A percentile compares a stretch with the other conserved stretches of the same genome.
These are phyloP conservation scores for Serilophus lunatus DNA, from an alignment of 2,113 vertebrate genomes.

Conservation along the genomic window DNA sequence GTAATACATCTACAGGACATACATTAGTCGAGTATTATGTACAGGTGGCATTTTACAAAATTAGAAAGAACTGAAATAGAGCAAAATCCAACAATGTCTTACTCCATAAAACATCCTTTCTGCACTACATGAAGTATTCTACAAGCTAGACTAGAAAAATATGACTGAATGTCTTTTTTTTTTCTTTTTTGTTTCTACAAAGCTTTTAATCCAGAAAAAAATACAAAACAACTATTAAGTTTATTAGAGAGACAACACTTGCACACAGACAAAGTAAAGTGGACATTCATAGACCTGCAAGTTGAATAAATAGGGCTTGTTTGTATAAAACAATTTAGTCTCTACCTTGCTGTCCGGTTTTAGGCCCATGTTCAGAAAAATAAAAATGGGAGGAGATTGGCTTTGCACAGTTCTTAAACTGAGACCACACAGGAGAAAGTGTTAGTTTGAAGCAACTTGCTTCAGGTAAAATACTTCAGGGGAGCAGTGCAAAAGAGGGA, in stretches of 20 bases:
- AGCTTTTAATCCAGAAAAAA: conserved; percentile 64
- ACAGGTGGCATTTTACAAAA: conserved; percentile 68
- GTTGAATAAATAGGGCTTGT: conserved; percentile 53
- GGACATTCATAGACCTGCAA: conserved; percentile 37
- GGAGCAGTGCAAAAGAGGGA: background rate
- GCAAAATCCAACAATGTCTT: conserved; percentile 61
- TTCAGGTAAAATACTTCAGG: conserved; percentile 18
- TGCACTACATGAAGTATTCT: conserved; percentile 63
- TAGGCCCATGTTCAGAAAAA: conserved; percentile 32
- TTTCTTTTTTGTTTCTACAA: conserved; percentile 63
- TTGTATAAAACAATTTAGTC: conserved; percentile 41
- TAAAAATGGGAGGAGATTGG: conserved; percentile 45
- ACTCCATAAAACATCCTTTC: conserved; percentile 63
- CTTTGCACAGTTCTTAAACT: background rate
- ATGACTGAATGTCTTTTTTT: conserved; percentile 63
- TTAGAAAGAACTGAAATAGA: conserved; percentile 65
- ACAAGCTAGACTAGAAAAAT: conserved; percentile 71
- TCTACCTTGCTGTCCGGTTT: conserved; percentile 39
- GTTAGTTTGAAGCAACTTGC: background rate
- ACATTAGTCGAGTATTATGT: conserved; percentile 55
- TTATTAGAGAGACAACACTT: conserved; percentile 57
- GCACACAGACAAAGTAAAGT: conserved; percentile 55
- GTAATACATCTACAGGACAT: conserved; percentile 65
- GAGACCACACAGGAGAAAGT: background rate
- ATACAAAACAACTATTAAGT: conserved; percentile 64